Evolutionary conservation across 2,888 invertebrate species (phyloP).

Genomic region (Conchocele bisecta): DNA sequence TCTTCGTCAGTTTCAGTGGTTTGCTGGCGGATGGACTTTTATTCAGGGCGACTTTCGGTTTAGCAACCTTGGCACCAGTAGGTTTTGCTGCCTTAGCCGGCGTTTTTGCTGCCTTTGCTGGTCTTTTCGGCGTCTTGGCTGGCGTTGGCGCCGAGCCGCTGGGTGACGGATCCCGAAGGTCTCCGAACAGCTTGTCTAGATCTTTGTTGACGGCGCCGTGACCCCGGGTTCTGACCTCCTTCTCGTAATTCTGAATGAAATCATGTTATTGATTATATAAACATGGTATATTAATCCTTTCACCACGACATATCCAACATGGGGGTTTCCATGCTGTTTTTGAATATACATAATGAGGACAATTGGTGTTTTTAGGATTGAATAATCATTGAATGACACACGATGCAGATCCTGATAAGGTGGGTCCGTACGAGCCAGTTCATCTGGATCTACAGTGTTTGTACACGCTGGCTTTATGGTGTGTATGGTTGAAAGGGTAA

Average conservation of each 20-base stretch:
- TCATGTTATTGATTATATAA: not conserved
- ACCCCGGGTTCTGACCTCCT: constrained; percentile 63
- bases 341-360: too few species aligned
- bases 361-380: too few species aligned
- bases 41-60: constrained; percentile 19
- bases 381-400: too few species aligned
- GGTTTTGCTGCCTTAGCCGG: not conserved
- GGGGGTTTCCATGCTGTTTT: too few species aligned
- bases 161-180: constrained; percentile 44
- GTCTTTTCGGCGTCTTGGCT: constrained; percentile 10
- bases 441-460: too few species aligned
- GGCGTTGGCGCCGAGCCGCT: constrained; percentile 15
- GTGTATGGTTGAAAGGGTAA: too few species aligned
- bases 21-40: constrained; percentile 13
- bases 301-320: too few species aligned
- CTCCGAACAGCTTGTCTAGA: constrained; percentile 63
- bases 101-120: not conserved
- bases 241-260: constrained; percentile 63
- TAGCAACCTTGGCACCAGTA: not conserved
- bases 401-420: too few species aligned
- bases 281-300: too few species aligned
- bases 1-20: not conserved
- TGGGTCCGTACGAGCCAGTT: too few species aligned
- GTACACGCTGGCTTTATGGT: too few species aligned
- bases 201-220: constrained; percentile 62